Base-by-base conservation (phyloP, 2,797 vertebrate species). In the Syncerus caffer region DNA sequence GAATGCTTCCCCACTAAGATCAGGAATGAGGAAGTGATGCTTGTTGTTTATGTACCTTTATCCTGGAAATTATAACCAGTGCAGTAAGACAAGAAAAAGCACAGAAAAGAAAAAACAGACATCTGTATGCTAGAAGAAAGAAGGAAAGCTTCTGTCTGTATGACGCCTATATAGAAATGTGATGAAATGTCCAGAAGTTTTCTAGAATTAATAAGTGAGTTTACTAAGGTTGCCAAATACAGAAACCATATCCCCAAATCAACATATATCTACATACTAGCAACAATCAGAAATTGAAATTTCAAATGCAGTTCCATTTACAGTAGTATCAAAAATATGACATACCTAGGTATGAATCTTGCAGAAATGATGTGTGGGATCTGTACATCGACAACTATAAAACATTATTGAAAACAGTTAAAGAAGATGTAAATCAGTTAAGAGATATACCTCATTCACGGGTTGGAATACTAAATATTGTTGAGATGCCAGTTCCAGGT, bases 221-320 rank as follows among this genome's bases (percentile, higher is more conserved):
- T 89, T 86, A 83, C 23, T 83, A 86, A 92, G 19, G 38, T 92
- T 97, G 13, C 45, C 74, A 34, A 16, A 27, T 96, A 74, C 0
- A 89, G 82, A 42, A 83, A 45, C 31, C 50, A 38, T 45, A 21
- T 67, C 47, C 47, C 80, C 47, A 94, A 60, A 50, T 83, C 79
- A 91, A 0, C 53, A 17, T 60, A 27, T 64, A 9, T 79, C 38
- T 93, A 8, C 67, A 60, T 58, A 25, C 34, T 90, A 84, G 27
- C 53, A 95, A 55, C 25, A 67, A 57, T 58, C 55, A 88, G 62
- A 95, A 80, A 87, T 67, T 80, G 21, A 80, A 82, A 62, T 93
- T 86, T 82, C 50, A 93, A 92, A 82, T 97, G 29, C 9, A 86
- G 6, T 95, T 80, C 45, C 57, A 93, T 51, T 95, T 96, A 47